Percentiles rank a stretch among this genome's conserved stretches.
Conservation (phyloP, 1,140 invertebrate genomes). For the Oryctes rhinoceros region DNA sequence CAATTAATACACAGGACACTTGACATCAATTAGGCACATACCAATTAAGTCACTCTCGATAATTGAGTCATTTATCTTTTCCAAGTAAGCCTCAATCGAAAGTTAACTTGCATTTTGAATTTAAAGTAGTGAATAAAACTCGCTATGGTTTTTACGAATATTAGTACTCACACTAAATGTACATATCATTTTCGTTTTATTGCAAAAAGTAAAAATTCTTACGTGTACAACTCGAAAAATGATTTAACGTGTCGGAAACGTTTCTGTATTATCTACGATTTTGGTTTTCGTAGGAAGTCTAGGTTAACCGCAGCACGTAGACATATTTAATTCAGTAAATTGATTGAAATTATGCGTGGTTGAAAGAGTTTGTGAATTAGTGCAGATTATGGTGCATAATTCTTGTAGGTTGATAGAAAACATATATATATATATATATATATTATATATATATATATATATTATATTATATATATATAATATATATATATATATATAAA, state of each 20-base stretch:
- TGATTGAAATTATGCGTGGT: neutral
- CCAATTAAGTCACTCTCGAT: neutral
- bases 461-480: too few relatives aligned
- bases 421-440: too few relatives aligned
- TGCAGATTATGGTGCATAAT: neutral
- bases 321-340: neutral
- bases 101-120: neutral
- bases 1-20: constrained; percentile 29
- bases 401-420: too few relatives aligned
- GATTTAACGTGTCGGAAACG: neutral
- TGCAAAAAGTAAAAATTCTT: neutral
- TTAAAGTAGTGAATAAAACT: too few relatives aligned
- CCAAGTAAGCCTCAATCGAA: neutral
- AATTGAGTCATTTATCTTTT: constrained; percentile 21
- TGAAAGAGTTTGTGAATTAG: neutral
- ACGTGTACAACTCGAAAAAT: neutral
- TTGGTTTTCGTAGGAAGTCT: constrained; percentile 11
- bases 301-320: constrained; percentile 3
- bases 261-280: neutral
- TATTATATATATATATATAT: too few relatives aligned
- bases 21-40: constrained; percentile 16
- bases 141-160: neutral
- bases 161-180: neutral
- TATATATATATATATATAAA: too few relatives aligned
- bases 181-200: neutral